Evolutionary conservation across 2,113 vertebrate genomes (phyloP).

Genomic region (Labeo rohita): DNA sequence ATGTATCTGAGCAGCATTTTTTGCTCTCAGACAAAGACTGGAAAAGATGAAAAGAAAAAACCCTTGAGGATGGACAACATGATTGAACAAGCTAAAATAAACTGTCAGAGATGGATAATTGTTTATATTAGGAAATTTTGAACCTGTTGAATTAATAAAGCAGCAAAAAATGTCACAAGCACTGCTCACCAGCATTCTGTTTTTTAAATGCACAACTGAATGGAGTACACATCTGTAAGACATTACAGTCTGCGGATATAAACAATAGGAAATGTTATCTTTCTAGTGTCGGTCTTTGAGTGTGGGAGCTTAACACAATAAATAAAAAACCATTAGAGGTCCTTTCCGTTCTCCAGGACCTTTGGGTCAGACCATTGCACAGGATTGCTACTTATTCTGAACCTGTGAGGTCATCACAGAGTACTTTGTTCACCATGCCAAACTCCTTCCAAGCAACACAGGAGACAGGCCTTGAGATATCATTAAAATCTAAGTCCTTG

Average conservation of each 20-base stretch:
- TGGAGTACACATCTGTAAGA: constrained; percentile 14
- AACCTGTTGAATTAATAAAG: not conserved
- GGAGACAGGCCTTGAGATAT: constrained; percentile 44
- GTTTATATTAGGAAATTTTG: not conserved
- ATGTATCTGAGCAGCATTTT: not conserved
- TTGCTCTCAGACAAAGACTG: not conserved
- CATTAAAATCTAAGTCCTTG: constrained; percentile 37
- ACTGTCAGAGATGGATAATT: not conserved
- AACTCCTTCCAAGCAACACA: constrained; percentile 41
- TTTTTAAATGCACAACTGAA: constrained; percentile 1
- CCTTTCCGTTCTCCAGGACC: constrained; percentile 30
- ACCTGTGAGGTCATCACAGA: constrained; percentile 49
- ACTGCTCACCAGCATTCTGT: not conserved
- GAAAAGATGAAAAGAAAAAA: not conserved
- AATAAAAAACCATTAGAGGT: constrained; percentile 34
- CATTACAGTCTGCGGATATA: constrained; percentile 26
- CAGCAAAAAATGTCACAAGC: not conserved
- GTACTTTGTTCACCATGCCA: constrained; percentile 34
- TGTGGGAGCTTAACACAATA: constrained; percentile 20
- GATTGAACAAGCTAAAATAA: not conserved
- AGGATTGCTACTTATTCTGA: constrained; percentile 50
- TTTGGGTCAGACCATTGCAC: constrained; percentile 41
- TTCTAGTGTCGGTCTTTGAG: not conserved
- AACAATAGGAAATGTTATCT: constrained; percentile 14
- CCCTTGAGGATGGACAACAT: not conserved